A percentile compares a stretch with the other conserved stretches of the same genome.
Evolutionary conservation across 1,140 invertebrate species (phyloP).

Genomic region (Pogonomyrmex barbatus): DNA sequence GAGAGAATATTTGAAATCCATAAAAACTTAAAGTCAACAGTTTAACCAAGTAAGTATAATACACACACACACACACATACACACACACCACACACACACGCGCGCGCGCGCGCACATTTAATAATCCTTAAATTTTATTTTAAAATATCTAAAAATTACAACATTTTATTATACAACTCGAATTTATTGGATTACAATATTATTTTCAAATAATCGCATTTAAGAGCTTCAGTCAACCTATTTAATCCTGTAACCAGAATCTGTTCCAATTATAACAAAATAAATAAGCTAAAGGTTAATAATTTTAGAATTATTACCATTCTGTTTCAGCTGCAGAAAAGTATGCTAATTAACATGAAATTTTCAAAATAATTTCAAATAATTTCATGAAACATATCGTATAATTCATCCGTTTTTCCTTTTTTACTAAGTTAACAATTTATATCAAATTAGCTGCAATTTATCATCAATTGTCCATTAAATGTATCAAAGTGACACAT

Average conservation of each 20-base stretch:
- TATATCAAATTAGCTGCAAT: slow-evolving; percentile 22
- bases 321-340: background rate
- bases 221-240: background rate
- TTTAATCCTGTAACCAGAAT: background rate
- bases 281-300: slow-evolving; percentile 21
- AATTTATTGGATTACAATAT: background rate
- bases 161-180: background rate
- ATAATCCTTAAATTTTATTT: background rate
- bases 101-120: background rate
- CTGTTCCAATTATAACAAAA: slow-evolving; percentile 10
- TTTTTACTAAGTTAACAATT: background rate
- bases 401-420: slow-evolving; percentile 8
- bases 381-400: background rate
- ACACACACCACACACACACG: too few species aligned
- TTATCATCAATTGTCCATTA: background rate
- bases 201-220: background rate
- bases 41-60: background rate
- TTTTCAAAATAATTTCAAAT: slow-evolving; percentile 26
- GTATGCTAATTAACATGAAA: slow-evolving; percentile 5
- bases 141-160: background rate
- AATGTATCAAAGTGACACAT: background rate
- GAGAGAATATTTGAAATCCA: background rate
- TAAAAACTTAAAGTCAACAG: background rate
- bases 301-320: slow-evolving; percentile 6
- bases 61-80: too few species aligned